Percentiles rank a stretch among this genome's conserved stretches.
These are phyloP conservation scores for Nothocercus nigrocapillus DNA, from an alignment of 2,113 vertebrate species.

Conservation along the genomic window DNA sequence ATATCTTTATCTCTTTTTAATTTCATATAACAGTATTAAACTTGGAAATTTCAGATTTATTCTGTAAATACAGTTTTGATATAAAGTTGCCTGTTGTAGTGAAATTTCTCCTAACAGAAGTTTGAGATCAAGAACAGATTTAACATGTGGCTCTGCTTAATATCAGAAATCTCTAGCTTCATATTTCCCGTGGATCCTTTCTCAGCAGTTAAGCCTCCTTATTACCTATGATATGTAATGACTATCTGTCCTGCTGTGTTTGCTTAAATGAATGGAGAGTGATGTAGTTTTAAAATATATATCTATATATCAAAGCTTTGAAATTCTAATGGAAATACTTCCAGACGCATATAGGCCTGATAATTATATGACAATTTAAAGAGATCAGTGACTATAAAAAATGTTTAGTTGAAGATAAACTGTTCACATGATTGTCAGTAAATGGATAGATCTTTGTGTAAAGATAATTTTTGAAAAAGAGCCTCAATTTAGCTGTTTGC, in stretches of 20 bases:
- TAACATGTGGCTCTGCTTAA: not conserved
- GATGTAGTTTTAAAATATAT: not conserved
- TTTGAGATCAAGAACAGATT: not conserved
- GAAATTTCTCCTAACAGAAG: not conserved
- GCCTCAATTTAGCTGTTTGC: accelerated
- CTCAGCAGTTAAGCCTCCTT: not conserved
- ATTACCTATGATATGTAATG: not conserved
- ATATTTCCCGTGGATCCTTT: not conserved
- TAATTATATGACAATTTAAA: not conserved
- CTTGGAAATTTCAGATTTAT: not conserved
- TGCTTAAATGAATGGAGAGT: not conserved
- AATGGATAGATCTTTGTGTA: not conserved
- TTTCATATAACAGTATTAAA: not conserved
- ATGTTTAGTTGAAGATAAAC: not conserved
- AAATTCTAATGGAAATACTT: not conserved
- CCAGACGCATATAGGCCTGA: not conserved
- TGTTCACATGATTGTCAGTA: not conserved
- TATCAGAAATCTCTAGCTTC: not conserved
- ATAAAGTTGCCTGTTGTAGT: not conserved
- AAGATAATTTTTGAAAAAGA: not conserved
- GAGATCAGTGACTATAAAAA: not conserved
- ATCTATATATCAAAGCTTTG: not conserved
- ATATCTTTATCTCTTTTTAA: not conserved
- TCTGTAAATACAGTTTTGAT: not conserved
- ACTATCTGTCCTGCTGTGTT: not conserved